phyloP scores from a whole-genome alignment of 1,140 invertebrate species.

The Meloidogyne chitwoodi region DNA sequence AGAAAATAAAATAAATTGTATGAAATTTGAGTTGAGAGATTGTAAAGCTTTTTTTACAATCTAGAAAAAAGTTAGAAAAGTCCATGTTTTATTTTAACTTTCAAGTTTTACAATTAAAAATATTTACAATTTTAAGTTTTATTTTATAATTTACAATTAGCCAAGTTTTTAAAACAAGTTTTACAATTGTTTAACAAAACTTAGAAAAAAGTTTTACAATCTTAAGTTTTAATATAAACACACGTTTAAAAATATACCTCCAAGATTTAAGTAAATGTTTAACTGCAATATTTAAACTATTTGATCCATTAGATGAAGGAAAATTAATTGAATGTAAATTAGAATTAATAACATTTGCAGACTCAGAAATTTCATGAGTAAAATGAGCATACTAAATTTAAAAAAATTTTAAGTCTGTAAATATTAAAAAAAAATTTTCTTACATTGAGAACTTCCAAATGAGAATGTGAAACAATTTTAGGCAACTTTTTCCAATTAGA shows the following conservation, averaged over 20 bases:
- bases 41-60: background rate
- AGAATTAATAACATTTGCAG: conserved; percentile 14
- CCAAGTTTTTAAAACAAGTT: no score
- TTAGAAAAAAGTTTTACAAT: no score
- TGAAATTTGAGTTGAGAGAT: conserved; percentile 1
- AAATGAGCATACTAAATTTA: conserved; percentile 27
- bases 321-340: conserved; percentile 16
- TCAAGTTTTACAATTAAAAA: no score
- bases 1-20: conserved; percentile 9
- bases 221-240: background rate
- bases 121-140: no score
- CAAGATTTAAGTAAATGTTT: conserved; percentile 42
- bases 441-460: conserved; percentile 25
- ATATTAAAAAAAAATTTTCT: background rate
- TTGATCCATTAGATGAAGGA: background rate
- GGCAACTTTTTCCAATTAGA: conserved; percentile 36
- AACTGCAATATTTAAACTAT: conserved; percentile 15
- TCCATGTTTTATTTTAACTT: no score
- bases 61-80: no score
- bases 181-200: no score
- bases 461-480: conserved; percentile 29
- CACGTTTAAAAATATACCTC: conserved; percentile 12
- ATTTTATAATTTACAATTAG: no score
- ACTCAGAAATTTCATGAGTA: conserved; percentile 35
- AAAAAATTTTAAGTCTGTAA: background rate